phyloP scores from a whole-genome alignment of 2,888 invertebrate species.

The Lathronympha strigana region DNA sequence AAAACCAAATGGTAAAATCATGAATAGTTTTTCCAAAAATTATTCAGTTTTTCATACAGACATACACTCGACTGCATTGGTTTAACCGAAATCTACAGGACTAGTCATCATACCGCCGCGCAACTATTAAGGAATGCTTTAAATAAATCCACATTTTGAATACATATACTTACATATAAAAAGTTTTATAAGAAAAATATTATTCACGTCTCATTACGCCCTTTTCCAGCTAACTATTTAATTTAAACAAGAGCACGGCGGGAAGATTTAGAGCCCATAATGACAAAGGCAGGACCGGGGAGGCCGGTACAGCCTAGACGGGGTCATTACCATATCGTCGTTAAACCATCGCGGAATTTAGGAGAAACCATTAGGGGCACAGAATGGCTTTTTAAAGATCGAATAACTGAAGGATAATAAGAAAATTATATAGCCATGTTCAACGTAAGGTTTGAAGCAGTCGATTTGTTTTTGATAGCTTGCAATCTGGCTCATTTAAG shows the following conservation, averaged over 20 bases:
- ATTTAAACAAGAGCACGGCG: conserved; percentile 60
- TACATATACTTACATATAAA: too few relatives aligned
- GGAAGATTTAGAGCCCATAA: conserved; percentile 72
- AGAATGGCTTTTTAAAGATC: conserved; percentile 24
- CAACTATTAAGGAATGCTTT: too few relatives aligned
- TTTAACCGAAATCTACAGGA: too few relatives aligned
- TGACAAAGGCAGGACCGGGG: conserved; percentile 70
- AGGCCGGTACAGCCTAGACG: conserved; percentile 47
- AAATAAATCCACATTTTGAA: too few relatives aligned
- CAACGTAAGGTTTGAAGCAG: background rate
- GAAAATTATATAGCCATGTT: background rate
- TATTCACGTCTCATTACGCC: conserved; percentile 1
- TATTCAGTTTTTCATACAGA: too few relatives aligned
- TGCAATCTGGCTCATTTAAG: background rate
- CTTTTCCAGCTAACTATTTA: conserved; percentile 23
- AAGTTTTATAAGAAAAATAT: background rate
- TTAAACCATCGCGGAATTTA: conserved; percentile 56
- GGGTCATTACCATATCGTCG: conserved; percentile 36
- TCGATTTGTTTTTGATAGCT: background rate
- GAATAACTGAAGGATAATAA: conserved; percentile 22
- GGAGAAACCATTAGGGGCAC: conserved; percentile 25
- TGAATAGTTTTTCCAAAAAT: too few relatives aligned
- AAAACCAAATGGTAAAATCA: too few relatives aligned
- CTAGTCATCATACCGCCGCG: too few relatives aligned
- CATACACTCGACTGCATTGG: too few relatives aligned